These are phyloP conservation scores for Bombus turneri DNA, from an alignment of 1,140 invertebrate genomes.

Conservation along the genomic window DNA sequence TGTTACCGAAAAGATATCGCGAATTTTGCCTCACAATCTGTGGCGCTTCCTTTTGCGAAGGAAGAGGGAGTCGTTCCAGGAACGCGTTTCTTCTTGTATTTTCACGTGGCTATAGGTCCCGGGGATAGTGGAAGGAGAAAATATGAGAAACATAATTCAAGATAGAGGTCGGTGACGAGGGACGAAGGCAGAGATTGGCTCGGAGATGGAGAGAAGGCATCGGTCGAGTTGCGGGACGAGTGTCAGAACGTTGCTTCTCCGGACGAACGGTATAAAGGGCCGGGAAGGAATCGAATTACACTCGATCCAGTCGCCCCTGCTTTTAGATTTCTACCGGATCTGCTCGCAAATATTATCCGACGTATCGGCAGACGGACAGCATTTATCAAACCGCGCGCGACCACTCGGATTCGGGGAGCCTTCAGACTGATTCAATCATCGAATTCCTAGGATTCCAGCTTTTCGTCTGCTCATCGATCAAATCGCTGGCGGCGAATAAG, in stretches of 20 bases:
- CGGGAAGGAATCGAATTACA: conserved; percentile 65
- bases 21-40: not conserved
- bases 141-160: conserved; percentile 64
- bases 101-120: not conserved
- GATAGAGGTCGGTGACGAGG: not conserved
- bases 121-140: not conserved
- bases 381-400: conserved; percentile 78
- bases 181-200: conserved; percentile 47
- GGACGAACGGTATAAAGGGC: conserved; percentile 37
- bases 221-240: conserved; percentile 35
- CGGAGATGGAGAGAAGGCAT: conserved; percentile 19
- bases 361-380: conserved; percentile 74
- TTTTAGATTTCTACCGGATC: conserved; percentile 56
- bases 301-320: conserved; percentile 52
- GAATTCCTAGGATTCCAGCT: conserved; percentile 78
- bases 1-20: conserved; percentile 10
- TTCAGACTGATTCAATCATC: conserved; percentile 78
- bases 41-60: not conserved
- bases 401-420: conserved; percentile 29
- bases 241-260: conserved; percentile 48
- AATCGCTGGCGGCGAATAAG: conserved; percentile 77
- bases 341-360: conserved; percentile 78
- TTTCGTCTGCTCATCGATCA: conserved; percentile 25
- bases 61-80: not conserved
- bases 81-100: not conserved